Percentiles rank a stretch among this genome's conserved stretches.
These are phyloP conservation scores for Phoxinus dragarum DNA, from an alignment of 2,797 vertebrate species.

Conservation along the genomic window DNA sequence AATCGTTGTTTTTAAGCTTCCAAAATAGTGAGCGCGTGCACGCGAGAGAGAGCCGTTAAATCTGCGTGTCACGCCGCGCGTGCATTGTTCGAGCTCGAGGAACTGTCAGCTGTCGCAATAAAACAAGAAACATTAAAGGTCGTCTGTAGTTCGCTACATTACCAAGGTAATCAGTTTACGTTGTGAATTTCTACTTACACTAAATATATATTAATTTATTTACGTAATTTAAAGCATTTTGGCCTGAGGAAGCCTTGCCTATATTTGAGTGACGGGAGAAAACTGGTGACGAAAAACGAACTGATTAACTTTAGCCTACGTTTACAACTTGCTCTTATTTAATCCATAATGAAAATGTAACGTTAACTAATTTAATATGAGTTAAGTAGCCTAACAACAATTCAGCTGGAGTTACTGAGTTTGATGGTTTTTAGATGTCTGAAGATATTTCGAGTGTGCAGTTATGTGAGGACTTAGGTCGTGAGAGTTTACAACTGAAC, in stretches of 20 bases:
- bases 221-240: neutral
- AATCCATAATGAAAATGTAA: neutral
- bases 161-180: neutral
- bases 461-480: constrained; percentile 2
- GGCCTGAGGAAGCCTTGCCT: neutral
- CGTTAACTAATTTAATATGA: neutral
- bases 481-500: constrained; percentile 63
- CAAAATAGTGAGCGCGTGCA: neutral
- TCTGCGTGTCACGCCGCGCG: neutral
- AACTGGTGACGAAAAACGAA: neutral
- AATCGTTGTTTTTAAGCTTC: neutral
- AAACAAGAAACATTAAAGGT: neutral
- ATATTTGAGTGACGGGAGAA: neutral
- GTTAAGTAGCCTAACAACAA: neutral
- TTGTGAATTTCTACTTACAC: neutral
- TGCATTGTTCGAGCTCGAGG: neutral
- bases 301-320: neutral
- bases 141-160: neutral
- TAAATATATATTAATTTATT: neutral
- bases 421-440: constrained; percentile 70
- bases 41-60: constrained; percentile 6
- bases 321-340: neutral
- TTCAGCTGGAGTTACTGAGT: neutral
- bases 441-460: constrained; percentile 22
- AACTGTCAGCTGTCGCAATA: too few relatives aligned